These are phyloP conservation scores for Dufourea novaeangliae DNA, from an alignment of 1,140 invertebrate species.

Conservation along the genomic window DNA sequence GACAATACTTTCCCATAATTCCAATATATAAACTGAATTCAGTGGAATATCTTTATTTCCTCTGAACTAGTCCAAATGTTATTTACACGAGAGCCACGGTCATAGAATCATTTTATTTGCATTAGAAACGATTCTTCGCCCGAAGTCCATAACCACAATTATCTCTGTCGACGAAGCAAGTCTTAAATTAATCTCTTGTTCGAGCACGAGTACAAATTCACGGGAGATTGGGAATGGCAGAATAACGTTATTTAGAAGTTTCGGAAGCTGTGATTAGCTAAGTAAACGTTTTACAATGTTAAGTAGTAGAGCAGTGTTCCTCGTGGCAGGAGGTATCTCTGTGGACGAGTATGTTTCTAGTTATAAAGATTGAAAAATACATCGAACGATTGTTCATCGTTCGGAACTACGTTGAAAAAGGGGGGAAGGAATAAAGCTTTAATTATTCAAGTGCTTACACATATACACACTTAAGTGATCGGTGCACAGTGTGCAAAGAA, in stretches of 20 bases:
- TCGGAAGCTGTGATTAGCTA: conserved; percentile 28
- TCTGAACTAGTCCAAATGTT: too few relatives aligned
- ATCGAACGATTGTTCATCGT: not conserved
- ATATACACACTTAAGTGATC: not conserved
- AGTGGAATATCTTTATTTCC: too few relatives aligned
- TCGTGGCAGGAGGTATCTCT: not conserved
- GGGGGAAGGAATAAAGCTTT: not conserved
- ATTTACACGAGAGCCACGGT: too few relatives aligned
- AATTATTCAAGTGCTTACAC: not conserved
- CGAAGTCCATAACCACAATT: not conserved
- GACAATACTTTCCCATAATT: too few relatives aligned
- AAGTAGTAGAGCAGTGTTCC: conserved; percentile 12
- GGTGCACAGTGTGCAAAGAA: too few relatives aligned
- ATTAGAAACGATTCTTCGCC: too few relatives aligned
- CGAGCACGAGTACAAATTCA: not conserved
- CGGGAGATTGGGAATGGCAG: not conserved
- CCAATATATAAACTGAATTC: too few relatives aligned
- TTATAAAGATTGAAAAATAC: not conserved
- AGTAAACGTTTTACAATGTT: conserved; percentile 7
- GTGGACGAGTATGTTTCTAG: conserved; percentile 14
- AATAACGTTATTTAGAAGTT: not conserved
- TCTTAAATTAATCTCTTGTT: not conserved
- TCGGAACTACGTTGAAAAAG: too few relatives aligned
- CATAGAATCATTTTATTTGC: too few relatives aligned
- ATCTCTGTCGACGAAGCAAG: not conserved